Conservation (phyloP, 2,113 vertebrate genomes). For the Chamaea fasciata region DNA sequence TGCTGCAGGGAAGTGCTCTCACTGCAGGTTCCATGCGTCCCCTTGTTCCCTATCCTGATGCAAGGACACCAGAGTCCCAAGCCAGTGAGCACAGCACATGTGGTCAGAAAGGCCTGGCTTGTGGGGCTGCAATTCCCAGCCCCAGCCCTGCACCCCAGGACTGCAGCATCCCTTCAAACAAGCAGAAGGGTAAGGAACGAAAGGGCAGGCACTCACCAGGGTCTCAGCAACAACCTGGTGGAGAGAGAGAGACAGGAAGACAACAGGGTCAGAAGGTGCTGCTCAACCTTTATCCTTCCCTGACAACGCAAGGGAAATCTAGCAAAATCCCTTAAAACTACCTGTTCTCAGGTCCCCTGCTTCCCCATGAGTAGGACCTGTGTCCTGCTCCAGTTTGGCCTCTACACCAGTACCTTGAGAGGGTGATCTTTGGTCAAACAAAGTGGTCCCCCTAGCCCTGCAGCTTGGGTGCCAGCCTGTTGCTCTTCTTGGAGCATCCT, state of each 20-base stretch:
- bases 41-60: not conserved
- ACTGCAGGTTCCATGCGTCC: not conserved
- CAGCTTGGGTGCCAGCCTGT: not conserved
- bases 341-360: not conserved
- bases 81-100: not conserved
- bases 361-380: not conserved
- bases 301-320: not conserved
- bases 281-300: not conserved
- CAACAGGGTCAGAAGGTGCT: slow-evolving; percentile 63
- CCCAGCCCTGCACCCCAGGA: not conserved
- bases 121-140: not conserved
- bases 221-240: slow-evolving; percentile 79
- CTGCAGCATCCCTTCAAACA: not conserved
- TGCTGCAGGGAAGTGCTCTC: not conserved
- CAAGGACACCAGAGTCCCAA: not conserved
- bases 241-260: slow-evolving; percentile 66
- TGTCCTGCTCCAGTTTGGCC: not conserved
- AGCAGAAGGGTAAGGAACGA: not conserved
- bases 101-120: not conserved
- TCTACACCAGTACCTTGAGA: not conserved
- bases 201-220: slow-evolving; percentile 74
- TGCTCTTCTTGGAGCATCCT: not conserved
- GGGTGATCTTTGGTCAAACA: not conserved
- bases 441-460: not conserved
- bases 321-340: not conserved